Conservation (phyloP, 2,113 vertebrate genomes). For the Atrichornis clamosus region DNA sequence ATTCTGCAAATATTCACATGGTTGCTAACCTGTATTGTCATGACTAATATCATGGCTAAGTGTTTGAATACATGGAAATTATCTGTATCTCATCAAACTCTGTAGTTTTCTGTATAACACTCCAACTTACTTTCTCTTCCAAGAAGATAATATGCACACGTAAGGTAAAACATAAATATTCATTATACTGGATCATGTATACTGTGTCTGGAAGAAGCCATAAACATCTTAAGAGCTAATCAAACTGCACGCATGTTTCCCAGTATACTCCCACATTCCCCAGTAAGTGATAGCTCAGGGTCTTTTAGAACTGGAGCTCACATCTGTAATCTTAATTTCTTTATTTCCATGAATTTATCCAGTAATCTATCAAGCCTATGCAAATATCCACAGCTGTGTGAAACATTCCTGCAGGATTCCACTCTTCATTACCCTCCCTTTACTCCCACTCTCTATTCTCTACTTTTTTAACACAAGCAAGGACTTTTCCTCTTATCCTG, state of each 20-base stretch:
- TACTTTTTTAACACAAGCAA: neutral
- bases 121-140: neutral
- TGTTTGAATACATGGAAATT: neutral
- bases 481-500: neutral
- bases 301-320: neutral
- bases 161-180: neutral
- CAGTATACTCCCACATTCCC: neutral
- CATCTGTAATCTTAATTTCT: neutral
- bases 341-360: neutral
- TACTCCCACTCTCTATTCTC: neutral
- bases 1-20: neutral
- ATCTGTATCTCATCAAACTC: neutral
- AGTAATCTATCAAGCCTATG: neutral
- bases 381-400: neutral
- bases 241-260: neutral
- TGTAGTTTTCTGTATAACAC: neutral
- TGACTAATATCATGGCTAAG: neutral
- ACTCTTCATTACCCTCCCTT: neutral
- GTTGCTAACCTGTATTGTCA: neutral
- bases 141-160: neutral
- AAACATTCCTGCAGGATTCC: neutral
- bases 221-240: neutral
- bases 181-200: neutral
- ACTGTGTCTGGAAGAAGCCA: neutral
- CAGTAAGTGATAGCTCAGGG: neutral